Base-by-base conservation (phyloP, 1,140 invertebrate genomes). In the Ooceraea biroi region DNA sequence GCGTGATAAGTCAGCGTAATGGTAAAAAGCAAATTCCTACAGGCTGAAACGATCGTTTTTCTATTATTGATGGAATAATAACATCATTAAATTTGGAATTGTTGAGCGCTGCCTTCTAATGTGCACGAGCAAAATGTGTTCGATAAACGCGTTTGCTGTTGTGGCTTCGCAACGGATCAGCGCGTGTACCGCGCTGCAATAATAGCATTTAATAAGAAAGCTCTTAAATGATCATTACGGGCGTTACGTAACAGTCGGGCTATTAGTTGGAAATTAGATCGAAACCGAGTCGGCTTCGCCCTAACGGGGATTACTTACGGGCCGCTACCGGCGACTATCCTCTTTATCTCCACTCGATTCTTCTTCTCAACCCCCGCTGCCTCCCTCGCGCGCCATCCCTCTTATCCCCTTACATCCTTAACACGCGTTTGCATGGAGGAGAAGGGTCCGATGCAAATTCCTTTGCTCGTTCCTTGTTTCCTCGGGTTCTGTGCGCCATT, bases 281-380 rank as follows among this genome's bases (percentile, higher is more conserved):
- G 50, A 44, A 71, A 11, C 1, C 12, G 10, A n/a, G 3, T n/a
- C 27, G 57, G 25, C 8, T 76, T 63, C 0, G 50, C 11, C 19
- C 30, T 78, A 78, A 69, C 30, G 12, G 66, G 36, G 48, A 25
- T 30, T 25, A 27, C 60, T 17, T 12, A 36, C 46, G 8, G 27
- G 17, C 55, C 44, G 68, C 63, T 83, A 60, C 84, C 84, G 77
- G 41, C 27, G 46, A 27, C 27, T 52, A 50, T 88, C 41, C 25
- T 72, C n/a, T 88, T 88, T 88, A 88, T 66, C 83, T 82, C 66
- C 19, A 73, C 25, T 44, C 52, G 65, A 88, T 91, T 74, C 65
- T 86, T 86, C 76, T 78, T 52, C n/a, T 30, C 74, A 22, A 36
- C n/a, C 27, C 50, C 10, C 8, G n/a, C 27, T 36, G 46, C 11